These are phyloP conservation scores for Diorhabda elongata DNA, from an alignment of 1,140 invertebrate genomes.

Conservation along the genomic window DNA sequence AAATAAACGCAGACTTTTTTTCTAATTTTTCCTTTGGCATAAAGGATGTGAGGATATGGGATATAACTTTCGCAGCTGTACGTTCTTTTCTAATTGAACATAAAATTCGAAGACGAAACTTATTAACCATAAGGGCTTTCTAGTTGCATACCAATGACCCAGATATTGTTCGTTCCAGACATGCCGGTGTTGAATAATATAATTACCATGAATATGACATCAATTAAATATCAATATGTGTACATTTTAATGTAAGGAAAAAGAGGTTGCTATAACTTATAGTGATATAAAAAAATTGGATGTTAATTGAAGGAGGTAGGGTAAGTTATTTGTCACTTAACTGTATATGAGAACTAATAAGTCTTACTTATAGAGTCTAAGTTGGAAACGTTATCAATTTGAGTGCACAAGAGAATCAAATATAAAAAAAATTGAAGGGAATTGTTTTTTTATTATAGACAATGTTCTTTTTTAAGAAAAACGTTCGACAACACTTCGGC, in stretches of 20 bases:
- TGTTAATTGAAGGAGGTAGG: background rate
- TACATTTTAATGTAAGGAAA: background rate
- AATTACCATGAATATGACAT: slow-evolving; percentile 5
- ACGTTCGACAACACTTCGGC: no score
- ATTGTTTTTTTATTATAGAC: no score
- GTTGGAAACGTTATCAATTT: no score
- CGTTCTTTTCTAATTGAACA: background rate
- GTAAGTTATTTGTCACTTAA: background rate
- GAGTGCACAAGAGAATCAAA: no score
- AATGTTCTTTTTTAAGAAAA: no score
- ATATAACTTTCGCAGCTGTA: slow-evolving; percentile 6
- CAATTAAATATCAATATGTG: background rate
- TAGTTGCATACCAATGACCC: slow-evolving; percentile 8
- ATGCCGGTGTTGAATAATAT: slow-evolving; percentile 12
- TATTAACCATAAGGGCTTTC: slow-evolving; percentile 7
- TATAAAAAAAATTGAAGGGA: no score
- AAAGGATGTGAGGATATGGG: slow-evolving; percentile 3
- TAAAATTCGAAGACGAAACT: slow-evolving; percentile 9
- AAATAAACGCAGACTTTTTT: background rate
- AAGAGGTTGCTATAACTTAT: background rate
- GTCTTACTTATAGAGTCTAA: no score
- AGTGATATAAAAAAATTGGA: background rate
- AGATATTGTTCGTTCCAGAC: slow-evolving; percentile 3
- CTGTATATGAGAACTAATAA: no score
- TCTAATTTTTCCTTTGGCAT: slow-evolving; percentile 5